These are phyloP conservation scores for Neoascia interrupta DNA, from an alignment of 2,888 invertebrate species.

Conservation along the genomic window DNA sequence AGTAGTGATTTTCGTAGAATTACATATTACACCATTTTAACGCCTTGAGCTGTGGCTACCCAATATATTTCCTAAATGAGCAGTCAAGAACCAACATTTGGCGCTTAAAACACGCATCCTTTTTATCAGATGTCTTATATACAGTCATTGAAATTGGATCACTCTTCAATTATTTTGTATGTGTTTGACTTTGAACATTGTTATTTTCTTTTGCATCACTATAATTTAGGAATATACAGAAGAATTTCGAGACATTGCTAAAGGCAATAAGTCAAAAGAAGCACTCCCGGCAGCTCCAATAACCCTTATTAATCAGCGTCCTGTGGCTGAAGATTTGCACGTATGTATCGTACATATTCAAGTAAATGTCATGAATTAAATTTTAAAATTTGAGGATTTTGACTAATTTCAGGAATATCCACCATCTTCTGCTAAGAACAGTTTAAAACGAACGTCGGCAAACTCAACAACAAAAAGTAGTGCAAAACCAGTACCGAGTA, in stretches of 20 bases:
- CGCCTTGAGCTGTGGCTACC: no score
- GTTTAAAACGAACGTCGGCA: slow-evolving; percentile 79
- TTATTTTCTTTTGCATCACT: slow-evolving; percentile 18
- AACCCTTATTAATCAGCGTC: slow-evolving; percentile 96
- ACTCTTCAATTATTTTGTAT: no score
- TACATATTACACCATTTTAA: no score
- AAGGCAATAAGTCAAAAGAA: slow-evolving; percentile 93
- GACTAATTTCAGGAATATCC: slow-evolving; percentile 84
- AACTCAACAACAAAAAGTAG: slow-evolving; percentile 74
- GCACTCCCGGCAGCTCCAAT: slow-evolving; percentile 94
- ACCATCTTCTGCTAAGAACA: slow-evolving; percentile 80
- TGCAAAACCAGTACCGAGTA: slow-evolving; percentile 49
- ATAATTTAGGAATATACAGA: slow-evolving; percentile 93
- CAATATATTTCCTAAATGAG: no score
- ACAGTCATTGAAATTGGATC: no score
- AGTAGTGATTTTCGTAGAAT: no score
- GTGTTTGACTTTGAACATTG: no score
- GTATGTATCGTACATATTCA: slow-evolving; percentile 73
- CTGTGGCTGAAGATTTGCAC: slow-evolving; percentile 97
- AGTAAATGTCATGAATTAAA: slow-evolving; percentile 71
- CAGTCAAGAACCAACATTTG: no score
- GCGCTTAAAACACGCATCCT: no score
- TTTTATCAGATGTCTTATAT: no score
- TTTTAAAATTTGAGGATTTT: slow-evolving; percentile 61
- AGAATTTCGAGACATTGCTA: slow-evolving; percentile 97